These are phyloP conservation scores for Ceratothoa steindachneri DNA, from an alignment of 2,888 invertebrate genomes.

Conservation along the genomic window DNA sequence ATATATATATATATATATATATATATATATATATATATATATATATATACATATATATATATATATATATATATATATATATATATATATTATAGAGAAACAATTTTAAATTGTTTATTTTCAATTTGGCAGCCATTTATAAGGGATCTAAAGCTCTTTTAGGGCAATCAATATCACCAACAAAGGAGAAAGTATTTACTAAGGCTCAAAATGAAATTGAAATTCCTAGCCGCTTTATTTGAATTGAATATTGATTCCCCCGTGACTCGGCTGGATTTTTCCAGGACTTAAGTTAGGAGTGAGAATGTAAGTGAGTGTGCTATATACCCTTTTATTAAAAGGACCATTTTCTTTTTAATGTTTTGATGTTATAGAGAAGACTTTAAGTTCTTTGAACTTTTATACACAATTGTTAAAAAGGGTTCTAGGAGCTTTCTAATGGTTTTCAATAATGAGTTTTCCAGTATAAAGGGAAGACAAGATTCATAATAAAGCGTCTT, in stretches of 20 bases:
- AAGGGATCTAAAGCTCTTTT: constrained; percentile 38
- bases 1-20: neutral
- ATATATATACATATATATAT: neutral
- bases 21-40: neutral
- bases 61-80: constrained; percentile 10
- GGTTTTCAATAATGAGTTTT: neutral
- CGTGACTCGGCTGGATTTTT: constrained; percentile 1
- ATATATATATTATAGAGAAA: neutral
- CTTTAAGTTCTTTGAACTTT: neutral
- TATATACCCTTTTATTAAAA: neutral
- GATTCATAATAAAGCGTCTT: neutral
- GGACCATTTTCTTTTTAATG: neutral
- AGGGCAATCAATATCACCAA: constrained; percentile 38
- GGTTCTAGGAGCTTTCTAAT: neutral
- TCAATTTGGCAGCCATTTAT: constrained; percentile 45
- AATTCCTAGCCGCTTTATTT: constrained; percentile 43
- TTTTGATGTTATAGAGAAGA: neutral
- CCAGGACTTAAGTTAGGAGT: constrained; percentile 11
- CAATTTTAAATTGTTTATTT: constrained; percentile 40
- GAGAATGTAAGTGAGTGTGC: constrained; percentile 9
- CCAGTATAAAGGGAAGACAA: neutral
- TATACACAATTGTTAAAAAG: neutral
- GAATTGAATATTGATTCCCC: constrained; percentile 45
- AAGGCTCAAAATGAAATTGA: constrained; percentile 46
- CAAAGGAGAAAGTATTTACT: constrained; percentile 41